Evolutionary conservation across 2,888 invertebrate genomes (phyloP), one percentile per base, ranked within the genome.

Genomic region (Dascillus cervinus): DNA sequence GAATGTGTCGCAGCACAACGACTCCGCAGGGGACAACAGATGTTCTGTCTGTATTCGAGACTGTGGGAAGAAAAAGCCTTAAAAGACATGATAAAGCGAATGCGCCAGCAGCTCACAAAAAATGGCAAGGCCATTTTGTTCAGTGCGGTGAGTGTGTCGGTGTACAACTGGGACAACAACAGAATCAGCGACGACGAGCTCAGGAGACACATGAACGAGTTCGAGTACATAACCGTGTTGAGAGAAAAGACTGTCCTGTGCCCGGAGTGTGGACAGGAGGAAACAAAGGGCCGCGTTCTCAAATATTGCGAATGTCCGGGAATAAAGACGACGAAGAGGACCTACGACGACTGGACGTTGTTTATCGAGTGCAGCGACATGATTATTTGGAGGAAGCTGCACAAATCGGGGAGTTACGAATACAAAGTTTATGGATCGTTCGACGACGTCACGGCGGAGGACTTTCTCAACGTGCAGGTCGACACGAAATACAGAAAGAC

Each of bases 341-440:
- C 60, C 52, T 62, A 60, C 1, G 72, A 73, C 13, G 72, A 77
- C 9, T 87, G 87, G 90, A 69, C 72, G 29, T 82, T 86, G 0
- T 90, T 83, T 54, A 75, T 89, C 48, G 84, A 86, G 54, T 75
- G 82, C 8, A 72, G 81, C 29, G 82, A 87, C 52, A 77, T 88
- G 54, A 68, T 86, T 8, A 80, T 90, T 19, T 91, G 90, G 90
- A 69, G 83, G 35, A 78, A 77, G 46, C 75, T 80, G 52, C 62
- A 80, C 46, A 70, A 73, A 24, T 69, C 72, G 0, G 82, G 85
- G 1, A 66, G 84, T 17, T 89, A 75, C 53, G 79, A 85, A 9
- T 90, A 90, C 55, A 90, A 89, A 75, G 86, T 90, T 0, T 89
- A 86, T 64, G 90, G 87, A 0, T 73, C 77, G 1, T 90, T 87